Evolutionary conservation across 1,140 invertebrate species (phyloP).

Genomic region (Drosophila nigrodunni): DNA sequence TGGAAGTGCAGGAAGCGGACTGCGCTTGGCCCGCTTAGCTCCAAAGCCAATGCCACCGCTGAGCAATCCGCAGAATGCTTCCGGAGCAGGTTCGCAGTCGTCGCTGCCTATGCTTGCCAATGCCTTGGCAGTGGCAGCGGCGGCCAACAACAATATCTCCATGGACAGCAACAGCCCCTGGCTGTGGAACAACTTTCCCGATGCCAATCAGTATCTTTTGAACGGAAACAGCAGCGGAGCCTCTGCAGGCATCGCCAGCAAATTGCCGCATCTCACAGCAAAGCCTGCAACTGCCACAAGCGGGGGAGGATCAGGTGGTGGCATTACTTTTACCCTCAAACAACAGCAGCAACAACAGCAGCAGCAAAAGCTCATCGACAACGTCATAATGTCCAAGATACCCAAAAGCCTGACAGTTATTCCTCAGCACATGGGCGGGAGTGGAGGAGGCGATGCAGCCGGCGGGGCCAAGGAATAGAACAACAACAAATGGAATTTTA

Average conservation of each 20-base stretch:
- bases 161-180: slow-evolving; percentile 66
- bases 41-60: slow-evolving; percentile 63
- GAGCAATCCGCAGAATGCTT: slow-evolving; percentile 50
- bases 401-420: slow-evolving; percentile 91
- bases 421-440: slow-evolving; percentile 85
- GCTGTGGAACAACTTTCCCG: slow-evolving; percentile 82
- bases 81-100: slow-evolving; percentile 6
- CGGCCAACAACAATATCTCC: slow-evolving; percentile 22
- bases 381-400: slow-evolving; percentile 88
- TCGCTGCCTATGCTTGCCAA: slow-evolving; percentile 28
- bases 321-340: slow-evolving; percentile 49
- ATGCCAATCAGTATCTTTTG: slow-evolving; percentile 68
- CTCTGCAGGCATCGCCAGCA: slow-evolving; percentile 21
- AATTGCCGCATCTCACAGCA: slow-evolving; percentile 67
- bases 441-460: neutral
- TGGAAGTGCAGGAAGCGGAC: slow-evolving; percentile 32
- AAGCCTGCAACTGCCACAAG: slow-evolving; percentile 64
- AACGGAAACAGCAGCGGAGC: slow-evolving; percentile 58
- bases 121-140: slow-evolving; percentile 19
- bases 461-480: slow-evolving; percentile 13
- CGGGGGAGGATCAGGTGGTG: slow-evolving; percentile 9
- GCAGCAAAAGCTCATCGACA: slow-evolving; percentile 75
- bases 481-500: slow-evolving; percentile 9
- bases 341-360: slow-evolving; percentile 68
- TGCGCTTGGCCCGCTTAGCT: slow-evolving; percentile 54